Base-by-base conservation (phyloP, 2,113 vertebrate species). In the Oryctolagus cuniculus region DNA sequence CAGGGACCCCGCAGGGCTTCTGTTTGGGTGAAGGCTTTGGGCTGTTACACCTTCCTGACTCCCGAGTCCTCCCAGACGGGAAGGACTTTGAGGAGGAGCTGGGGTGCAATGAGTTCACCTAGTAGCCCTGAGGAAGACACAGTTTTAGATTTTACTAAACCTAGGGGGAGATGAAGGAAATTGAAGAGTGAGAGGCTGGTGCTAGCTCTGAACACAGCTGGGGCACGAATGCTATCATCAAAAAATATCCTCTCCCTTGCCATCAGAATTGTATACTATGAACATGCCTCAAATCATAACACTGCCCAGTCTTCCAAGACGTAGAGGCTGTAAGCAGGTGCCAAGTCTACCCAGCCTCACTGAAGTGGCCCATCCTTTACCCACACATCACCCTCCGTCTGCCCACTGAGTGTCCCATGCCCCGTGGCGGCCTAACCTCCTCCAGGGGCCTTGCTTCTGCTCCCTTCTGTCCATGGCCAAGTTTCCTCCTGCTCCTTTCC, bases 171-270 rank as follows among this genome's bases (percentile, higher is more conserved):
- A 12, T 31, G 34, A 24, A 70, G 79, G 66, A 31, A n/a, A 51
- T 61, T 1, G 9, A 10, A 29, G 38, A 72, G 51, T 22, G 12
- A 15, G 36, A 55, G 49, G 31, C 73, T 25, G 19, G 31, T 16
- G 1, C 31, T 25, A 11, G 7, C 70, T 27, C 27, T 64, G 38
- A 36, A 44, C 70, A 63, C n/a, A 82, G 61, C 74, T 80, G 51
- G 36, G 36, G 21, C 10, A 10, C 36, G 19, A 5, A n/a, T 22
- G 19, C 5, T 25, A 0, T 34, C n/a, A 15, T 58, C 78, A 66
- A 83, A 58, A 92, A 87, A 63, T 53, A 13, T 19, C 83, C 88
- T 78, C 49, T 72, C n/a, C 36, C 24, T 58, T 17, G 69, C 83
- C 82, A 27, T 88, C 55, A 67, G 36, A 67, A 67, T 74, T 72